Conservation (phyloP, 2,113 vertebrate species). For the Andinoacara biseriatus region DNA sequence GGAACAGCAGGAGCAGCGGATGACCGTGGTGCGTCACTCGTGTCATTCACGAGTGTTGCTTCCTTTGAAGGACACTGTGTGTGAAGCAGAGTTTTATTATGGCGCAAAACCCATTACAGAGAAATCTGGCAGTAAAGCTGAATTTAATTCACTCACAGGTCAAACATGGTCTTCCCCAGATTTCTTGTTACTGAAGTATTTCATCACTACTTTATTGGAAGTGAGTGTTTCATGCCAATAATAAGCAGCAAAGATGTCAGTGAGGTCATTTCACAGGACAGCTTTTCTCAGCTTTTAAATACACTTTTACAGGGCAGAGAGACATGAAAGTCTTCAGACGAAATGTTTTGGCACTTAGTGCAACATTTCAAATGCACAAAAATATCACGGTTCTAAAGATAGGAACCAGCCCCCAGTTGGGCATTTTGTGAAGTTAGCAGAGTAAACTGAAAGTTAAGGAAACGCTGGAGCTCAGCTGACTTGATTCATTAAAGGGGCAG, state of each 20-base stretch:
- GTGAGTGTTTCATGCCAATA: background rate
- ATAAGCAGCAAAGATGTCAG: background rate
- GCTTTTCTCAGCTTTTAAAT: background rate
- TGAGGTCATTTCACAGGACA: background rate
- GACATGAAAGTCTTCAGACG: background rate
- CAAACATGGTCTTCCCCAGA: background rate
- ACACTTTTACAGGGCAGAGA: background rate
- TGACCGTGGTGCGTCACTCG: background rate
- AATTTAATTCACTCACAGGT: background rate
- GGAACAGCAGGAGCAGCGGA: background rate
- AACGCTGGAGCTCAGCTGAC: background rate
- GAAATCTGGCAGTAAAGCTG: background rate
- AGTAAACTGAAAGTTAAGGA: slow-evolving; percentile 58
- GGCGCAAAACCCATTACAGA: background rate
- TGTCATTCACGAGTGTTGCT: background rate
- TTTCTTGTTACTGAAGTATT: background rate
- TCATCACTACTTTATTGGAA: background rate
- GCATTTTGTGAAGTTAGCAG: background rate
- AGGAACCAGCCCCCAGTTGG: background rate
- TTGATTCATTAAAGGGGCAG: background rate
- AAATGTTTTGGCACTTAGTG: background rate
- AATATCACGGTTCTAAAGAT: background rate
- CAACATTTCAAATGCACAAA: background rate
- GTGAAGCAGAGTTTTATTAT: background rate
- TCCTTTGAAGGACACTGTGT: background rate